phyloP scores from a whole-genome alignment of 1,140 invertebrate species.

The Gryon sp. region DNA sequence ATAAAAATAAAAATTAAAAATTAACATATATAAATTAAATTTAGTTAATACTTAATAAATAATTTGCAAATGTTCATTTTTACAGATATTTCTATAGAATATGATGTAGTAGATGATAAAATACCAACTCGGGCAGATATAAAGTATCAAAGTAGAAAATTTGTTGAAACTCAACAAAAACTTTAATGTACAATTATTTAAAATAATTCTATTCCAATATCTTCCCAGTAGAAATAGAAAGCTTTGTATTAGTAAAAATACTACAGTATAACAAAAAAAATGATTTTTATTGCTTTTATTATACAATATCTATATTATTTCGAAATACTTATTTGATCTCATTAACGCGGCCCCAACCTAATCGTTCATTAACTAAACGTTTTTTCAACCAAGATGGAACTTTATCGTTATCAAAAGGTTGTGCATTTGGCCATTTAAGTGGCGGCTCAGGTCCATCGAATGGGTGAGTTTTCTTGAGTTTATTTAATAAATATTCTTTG shows the following conservation, averaged over 20 bases:
- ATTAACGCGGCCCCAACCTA: constrained; percentile 85
- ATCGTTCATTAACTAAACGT: constrained; percentile 84
- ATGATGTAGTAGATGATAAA: constrained; percentile 25
- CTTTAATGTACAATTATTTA: too few relatives aligned
- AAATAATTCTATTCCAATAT: too few relatives aligned
- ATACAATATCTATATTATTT: neutral
- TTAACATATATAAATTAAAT: too few relatives aligned
- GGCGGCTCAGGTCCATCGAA: constrained; percentile 85
- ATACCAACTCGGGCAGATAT: constrained; percentile 27
- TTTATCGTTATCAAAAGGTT: constrained; percentile 77
- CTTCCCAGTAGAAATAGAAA: too few relatives aligned
- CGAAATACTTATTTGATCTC: constrained; percentile 75
- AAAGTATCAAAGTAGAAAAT: constrained; percentile 29
- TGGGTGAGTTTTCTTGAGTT: constrained; percentile 90
- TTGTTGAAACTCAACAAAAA: constrained; percentile 20
- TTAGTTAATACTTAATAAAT: too few relatives aligned
- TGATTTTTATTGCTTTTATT: neutral
- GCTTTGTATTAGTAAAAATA: too few relatives aligned
- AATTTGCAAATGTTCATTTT: neutral
- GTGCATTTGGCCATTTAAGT: constrained; percentile 87
- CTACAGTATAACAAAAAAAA: too few relatives aligned
- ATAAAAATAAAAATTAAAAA: too few relatives aligned
- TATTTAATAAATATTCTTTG: constrained; percentile 91
- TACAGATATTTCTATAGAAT: constrained; percentile 41
- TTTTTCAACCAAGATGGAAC: constrained; percentile 88